Evolutionary conservation across 2,888 invertebrate species (phyloP).

Genomic region (Eupithecia insigniata): DNA sequence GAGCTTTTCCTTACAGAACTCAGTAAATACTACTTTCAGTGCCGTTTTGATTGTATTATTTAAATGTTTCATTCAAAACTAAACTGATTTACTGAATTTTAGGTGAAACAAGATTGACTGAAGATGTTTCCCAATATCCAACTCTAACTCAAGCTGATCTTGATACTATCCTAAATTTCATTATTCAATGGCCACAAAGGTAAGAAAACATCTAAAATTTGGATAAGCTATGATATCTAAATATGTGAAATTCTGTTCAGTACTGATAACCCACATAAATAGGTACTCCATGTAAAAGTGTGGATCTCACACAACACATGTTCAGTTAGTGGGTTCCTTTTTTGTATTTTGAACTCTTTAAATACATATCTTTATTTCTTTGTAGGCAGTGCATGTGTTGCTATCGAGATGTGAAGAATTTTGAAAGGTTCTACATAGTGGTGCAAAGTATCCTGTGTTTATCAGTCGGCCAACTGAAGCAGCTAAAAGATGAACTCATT

Average conservation of each 20-base stretch:
- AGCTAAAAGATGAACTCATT: slow-evolving; percentile 85
- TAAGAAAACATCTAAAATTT: slow-evolving; percentile 59
- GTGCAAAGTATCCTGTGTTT: slow-evolving; percentile 94
- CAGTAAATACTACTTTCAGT: slow-evolving; percentile 31
- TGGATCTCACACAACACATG: not conserved
- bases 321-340: not conserved
- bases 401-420: slow-evolving; percentile 95
- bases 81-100: slow-evolving; percentile 69
- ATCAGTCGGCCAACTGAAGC: slow-evolving; percentile 92
- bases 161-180: slow-evolving; percentile 92
- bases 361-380: slow-evolving; percentile 9
- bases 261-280: not conserved
- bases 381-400: slow-evolving; percentile 97
- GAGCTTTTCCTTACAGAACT: slow-evolving; percentile 47
- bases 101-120: slow-evolving; percentile 92
- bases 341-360: not conserved
- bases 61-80: slow-evolving; percentile 26
- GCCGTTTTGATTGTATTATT: slow-evolving; percentile 24
- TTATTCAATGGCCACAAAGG: slow-evolving; percentile 96
- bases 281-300: not conserved
- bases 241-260: not conserved
- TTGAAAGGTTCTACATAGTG: slow-evolving; percentile 94
- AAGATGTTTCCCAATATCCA: slow-evolving; percentile 90
- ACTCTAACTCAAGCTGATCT: slow-evolving; percentile 91
- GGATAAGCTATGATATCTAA: not conserved